These are phyloP conservation scores for Columba janthina DNA, from an alignment of 2,113 vertebrate species.

Conservation along the genomic window DNA sequence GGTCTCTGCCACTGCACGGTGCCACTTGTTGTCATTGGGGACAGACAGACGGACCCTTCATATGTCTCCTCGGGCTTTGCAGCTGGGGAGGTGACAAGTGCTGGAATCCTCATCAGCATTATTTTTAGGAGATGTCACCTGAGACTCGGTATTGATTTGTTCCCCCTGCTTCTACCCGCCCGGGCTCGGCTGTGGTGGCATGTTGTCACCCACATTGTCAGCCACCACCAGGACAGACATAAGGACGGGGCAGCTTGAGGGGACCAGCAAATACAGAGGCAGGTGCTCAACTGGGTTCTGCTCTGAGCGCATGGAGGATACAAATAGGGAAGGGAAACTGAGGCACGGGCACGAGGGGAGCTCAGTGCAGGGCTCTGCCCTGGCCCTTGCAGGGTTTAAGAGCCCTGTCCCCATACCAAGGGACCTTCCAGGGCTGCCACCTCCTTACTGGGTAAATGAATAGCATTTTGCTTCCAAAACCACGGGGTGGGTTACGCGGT, in stretches of 20 bases:
- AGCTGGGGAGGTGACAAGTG: too few species aligned
- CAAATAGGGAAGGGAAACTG: neutral
- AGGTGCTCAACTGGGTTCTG: neutral
- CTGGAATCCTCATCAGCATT: accelerated
- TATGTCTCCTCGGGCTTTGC: too few species aligned
- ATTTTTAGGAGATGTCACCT: neutral
- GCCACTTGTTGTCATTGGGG: too few species aligned
- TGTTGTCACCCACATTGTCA: neutral
- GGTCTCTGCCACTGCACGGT: too few species aligned
- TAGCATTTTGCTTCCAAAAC: neutral
- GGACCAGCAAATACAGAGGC: too few species aligned
- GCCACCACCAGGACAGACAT: too few species aligned
- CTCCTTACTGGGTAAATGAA: neutral
- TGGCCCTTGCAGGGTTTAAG: neutral
- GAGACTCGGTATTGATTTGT: too few species aligned
- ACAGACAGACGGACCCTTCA: too few species aligned
- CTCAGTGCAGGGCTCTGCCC: neutral
- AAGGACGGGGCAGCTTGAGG: too few species aligned
- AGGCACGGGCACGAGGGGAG: accelerated
- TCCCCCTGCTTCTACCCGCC: too few species aligned
- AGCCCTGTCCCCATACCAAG: neutral
- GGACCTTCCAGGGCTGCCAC: neutral
- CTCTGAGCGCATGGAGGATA: neutral
- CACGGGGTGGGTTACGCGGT: neutral
- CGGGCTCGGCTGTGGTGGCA: too few species aligned